Evolutionary conservation across 2,797 vertebrate genomes (phyloP).

Genomic region (Linurgus olivaceus): DNA sequence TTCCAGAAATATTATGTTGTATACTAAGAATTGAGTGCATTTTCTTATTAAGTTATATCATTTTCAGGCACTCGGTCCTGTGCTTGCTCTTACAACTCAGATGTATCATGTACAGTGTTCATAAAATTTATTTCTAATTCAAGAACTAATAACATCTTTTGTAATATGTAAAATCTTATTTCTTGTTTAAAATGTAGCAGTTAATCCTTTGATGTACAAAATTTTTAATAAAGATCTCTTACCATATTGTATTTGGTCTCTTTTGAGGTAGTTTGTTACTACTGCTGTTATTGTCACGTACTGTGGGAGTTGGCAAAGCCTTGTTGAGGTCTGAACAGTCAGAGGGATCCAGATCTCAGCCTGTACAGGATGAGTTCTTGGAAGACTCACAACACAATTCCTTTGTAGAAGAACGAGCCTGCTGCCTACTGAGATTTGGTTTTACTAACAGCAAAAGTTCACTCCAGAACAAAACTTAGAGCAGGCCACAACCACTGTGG

Average conservation of each 20-base stretch:
- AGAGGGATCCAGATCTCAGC: background rate
- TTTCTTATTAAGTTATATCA: conserved; percentile 44
- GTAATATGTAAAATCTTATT: conserved; percentile 81
- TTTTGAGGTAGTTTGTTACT: background rate
- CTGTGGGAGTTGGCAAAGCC: background rate
- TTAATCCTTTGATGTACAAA: conserved; percentile 84
- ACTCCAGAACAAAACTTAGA: background rate
- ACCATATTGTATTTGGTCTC: conserved; percentile 12
- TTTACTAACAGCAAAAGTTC: background rate
- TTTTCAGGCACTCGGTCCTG: conserved; percentile 7
- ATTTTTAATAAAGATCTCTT: conserved; percentile 86
- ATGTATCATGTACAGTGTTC: conserved; percentile 62
- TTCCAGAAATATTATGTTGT: conserved; percentile 15
- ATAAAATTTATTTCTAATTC: conserved; percentile 54
- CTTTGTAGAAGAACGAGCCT: background rate
- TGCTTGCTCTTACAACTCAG: conserved; percentile 28
- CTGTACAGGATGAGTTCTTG: background rate
- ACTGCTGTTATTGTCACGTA: background rate
- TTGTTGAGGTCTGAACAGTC: background rate
- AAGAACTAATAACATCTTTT: conserved; percentile 56
- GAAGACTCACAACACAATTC: background rate
- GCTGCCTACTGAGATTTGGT: background rate
- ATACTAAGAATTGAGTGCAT: conserved; percentile 27
- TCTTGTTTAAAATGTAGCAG: conserved; percentile 70
- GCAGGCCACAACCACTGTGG: background rate